Base-by-base conservation (phyloP, 2,888 invertebrate genomes). In the Pilophorus perplexus region DNA sequence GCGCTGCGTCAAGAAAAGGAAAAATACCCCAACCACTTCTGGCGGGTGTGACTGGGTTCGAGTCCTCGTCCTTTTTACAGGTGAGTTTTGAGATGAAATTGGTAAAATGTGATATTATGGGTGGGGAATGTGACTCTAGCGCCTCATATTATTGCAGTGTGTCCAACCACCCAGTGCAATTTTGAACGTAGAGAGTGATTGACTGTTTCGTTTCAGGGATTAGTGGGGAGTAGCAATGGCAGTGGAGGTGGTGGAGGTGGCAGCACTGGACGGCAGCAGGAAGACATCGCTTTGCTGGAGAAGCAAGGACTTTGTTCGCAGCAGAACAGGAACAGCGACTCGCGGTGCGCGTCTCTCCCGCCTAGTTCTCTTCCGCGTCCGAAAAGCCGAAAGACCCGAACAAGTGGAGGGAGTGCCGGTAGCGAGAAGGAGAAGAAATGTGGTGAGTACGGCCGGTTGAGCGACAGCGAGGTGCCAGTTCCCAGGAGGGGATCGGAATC, bases 261-360 rank as follows among this genome's bases (percentile, higher is more conserved):
- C 70, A 71, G 74, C 70, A 69, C 71, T 71, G 73, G 70, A 74
- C 73, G 73, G 75, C 72, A 82, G 74, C 85, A 82, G 50, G 87
- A 85, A 74, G 88, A 88, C 73, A 88, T 88, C 75, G 78, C 88
- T 74, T 80, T 89, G 71, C 78, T 89, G 71, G 89, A 89, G 78
- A 84, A 88, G 70, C 88, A 89, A 74, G 89, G 89, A 0, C 81
- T 88, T 50, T 86, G 86, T 66, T 88, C 88, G 27, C 88, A 88
- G 76, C 85, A 87, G 74, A 88, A 88, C 70, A 80, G 88, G 55
- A 82, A 83, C 81, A 80, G 81, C 69, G 82, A 82, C 71, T 74
- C 74, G 48, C 73, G 78, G 44, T 81, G 83, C 0, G 83, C 84
- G 3, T 84, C 85, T 75, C 79, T 87, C 67, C 87, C 87, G 22